Evolutionary conservation across 2,888 invertebrate genomes (phyloP), one percentile per base, ranked within the genome.

Genomic region (Rhamnusium bicolor): DNA sequence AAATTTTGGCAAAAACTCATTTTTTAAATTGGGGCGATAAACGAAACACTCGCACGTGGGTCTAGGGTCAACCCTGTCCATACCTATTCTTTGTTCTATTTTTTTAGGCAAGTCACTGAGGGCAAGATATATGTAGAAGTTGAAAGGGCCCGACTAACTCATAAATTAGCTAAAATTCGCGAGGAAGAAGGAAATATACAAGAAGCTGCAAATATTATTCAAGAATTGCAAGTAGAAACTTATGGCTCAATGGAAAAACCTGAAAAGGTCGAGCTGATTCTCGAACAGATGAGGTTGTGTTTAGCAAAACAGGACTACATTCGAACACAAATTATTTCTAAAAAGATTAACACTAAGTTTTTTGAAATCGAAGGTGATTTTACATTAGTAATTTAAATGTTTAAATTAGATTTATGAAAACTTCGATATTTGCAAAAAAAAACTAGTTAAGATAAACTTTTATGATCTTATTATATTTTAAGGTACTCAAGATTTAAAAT

Each of bases 111-210:
- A 84, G 98, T 99, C 1, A 99, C 99, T 0, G 98, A 98, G 86
- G 99, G 99, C 79, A 99, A 99, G 93, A 99, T 99, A 79, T 99
- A 99, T 87, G 99, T 99, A n/a, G 99, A 99, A 91, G 98, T 98
- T 7, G 99, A 99, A 88, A 91, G 99, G 83, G 99, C 99, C 3
- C 92, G 99, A 68, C 90, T 99, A 5, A 99, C 99, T 0, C 95
- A 98, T 84, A 95, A 94, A 80, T 88, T 98, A 74, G 95, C 96
- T 0, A 93, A 95, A 85, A 93, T 96, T 69, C 94, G 96, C 77
- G 95, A 98, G 84, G 92, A 93, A 1, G 95, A 95, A 85, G 94
- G 93, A 14, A 93, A 97, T 87, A 91, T 97, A 1, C 90, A 94
- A 5, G 97, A 96, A 83, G 99, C 99, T 14, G 97, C 98, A 0